A percentile compares a stretch with the other conserved stretches of the same genome.
Conservation (phyloP, 2,113 vertebrate genomes). For the Centrocercus urophasianus region DNA sequence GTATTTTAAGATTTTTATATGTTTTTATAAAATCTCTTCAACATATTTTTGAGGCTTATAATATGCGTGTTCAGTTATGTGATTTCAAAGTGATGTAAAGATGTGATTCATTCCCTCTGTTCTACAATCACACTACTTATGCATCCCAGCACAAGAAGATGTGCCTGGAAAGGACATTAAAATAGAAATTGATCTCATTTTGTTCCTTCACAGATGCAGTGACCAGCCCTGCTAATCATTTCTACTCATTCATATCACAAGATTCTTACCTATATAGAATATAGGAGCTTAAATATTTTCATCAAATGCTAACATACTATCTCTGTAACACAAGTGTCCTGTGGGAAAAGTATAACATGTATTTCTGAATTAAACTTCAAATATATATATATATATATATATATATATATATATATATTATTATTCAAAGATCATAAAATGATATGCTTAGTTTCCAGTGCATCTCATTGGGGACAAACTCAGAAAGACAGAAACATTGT, state of each 20-base stretch:
- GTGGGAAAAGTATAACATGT: neutral
- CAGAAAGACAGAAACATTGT: neutral
- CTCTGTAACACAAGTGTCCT: neutral
- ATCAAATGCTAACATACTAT: neutral
- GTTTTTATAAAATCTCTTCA: slow-evolving; percentile 23
- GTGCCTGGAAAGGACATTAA: slow-evolving; percentile 34
- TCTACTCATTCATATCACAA: neutral
- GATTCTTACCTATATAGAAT: neutral
- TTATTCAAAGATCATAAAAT: neutral
- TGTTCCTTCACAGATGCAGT: neutral
- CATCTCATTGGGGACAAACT: neutral
- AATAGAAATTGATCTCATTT: slow-evolving; percentile 11
- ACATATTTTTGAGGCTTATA: slow-evolving; percentile 33
- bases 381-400: too few relatives aligned
- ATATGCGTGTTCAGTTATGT: neutral
- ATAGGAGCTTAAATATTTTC: neutral
- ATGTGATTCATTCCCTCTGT: neutral
- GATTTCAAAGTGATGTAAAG: neutral
- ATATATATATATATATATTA: neutral
- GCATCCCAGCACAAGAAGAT: neutral
- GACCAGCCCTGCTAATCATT: neutral
- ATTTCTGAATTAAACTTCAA: neutral
- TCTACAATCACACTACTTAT: neutral
- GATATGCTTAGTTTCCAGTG: neutral
- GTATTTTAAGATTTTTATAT: slow-evolving; percentile 14